phyloP scores from a whole-genome alignment of 2,113 vertebrate species.

The Sula dactylatra region DNA sequence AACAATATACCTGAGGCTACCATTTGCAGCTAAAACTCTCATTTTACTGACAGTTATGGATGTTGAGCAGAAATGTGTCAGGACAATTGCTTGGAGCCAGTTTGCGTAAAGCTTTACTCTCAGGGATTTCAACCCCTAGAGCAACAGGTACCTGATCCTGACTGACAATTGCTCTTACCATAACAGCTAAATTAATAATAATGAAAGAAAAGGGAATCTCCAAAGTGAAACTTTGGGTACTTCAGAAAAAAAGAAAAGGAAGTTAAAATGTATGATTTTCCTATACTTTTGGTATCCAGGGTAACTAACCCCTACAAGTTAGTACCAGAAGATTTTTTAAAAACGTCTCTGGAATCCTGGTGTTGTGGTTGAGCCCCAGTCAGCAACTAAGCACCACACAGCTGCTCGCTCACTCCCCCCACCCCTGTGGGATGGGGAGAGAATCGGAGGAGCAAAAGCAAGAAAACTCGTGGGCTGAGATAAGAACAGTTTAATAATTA shows the following conservation, averaged over 20 bases:
- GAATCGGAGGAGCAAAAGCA: too few relatives aligned
- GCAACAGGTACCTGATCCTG: neutral
- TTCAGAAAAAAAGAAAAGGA: neutral
- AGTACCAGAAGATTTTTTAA: neutral
- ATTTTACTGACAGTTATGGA: neutral
- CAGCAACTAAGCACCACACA: too few relatives aligned
- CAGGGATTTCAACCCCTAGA: neutral
- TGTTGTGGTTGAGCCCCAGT: too few relatives aligned
- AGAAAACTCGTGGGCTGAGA: too few relatives aligned
- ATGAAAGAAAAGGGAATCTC: neutral
- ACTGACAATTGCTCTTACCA: neutral
- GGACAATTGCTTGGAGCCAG: neutral
- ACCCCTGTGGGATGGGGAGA: too few relatives aligned
- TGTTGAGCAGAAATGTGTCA: neutral
- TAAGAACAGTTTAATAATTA: too few relatives aligned
- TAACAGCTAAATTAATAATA: neutral
- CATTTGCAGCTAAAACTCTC: neutral
- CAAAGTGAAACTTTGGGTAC: neutral
- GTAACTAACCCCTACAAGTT: neutral
- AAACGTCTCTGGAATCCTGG: neutral
- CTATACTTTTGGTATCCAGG: neutral
- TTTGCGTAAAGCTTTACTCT: neutral
- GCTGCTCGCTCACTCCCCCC: too few relatives aligned
- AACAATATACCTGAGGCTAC: neutral
- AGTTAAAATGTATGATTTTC: neutral